Conservation (phyloP, 2,888 invertebrate species). For the Mesodorylaimus sp. region DNA sequence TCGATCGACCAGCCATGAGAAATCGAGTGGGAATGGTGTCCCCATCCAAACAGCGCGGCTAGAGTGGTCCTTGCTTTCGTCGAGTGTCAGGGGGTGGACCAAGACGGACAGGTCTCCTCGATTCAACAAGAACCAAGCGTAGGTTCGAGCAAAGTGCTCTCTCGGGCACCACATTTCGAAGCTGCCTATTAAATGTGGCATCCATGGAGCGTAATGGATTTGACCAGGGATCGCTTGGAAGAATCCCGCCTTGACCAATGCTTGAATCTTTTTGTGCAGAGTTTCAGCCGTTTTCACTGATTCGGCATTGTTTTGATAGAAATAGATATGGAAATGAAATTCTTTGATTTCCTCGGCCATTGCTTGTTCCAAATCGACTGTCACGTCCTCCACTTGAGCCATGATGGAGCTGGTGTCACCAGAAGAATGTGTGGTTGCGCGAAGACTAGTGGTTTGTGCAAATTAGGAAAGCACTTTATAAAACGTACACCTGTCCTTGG, state of each 20-base stretch:
- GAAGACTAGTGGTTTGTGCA: no score
- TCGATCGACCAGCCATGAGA: neutral
- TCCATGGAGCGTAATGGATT: neutral
- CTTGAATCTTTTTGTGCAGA: neutral
- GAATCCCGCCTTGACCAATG: neutral
- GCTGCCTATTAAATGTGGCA: conserved; percentile 10
- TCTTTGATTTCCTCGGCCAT: neutral
- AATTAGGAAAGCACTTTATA: no score
- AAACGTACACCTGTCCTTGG: no score
- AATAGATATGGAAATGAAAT: conserved; percentile 1
- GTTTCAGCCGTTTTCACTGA: neutral
- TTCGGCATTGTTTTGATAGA: neutral
- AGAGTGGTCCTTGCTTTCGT: conserved; percentile 10
- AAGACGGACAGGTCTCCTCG: conserved; percentile 11
- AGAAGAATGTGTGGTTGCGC: no score
- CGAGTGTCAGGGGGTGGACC: conserved; percentile 9
- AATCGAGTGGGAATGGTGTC: conserved; percentile 7
- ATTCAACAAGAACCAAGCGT: conserved; percentile 3
- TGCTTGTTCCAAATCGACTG: neutral
- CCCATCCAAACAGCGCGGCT: conserved; percentile 9
- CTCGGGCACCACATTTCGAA: conserved; percentile 3
- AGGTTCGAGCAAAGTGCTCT: conserved; percentile 4
- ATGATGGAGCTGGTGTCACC: no score
- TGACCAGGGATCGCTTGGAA: neutral
- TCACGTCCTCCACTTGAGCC: no score